Conservation (phyloP, 2,113 vertebrate genomes). For the Prunella fulvescens region DNA sequence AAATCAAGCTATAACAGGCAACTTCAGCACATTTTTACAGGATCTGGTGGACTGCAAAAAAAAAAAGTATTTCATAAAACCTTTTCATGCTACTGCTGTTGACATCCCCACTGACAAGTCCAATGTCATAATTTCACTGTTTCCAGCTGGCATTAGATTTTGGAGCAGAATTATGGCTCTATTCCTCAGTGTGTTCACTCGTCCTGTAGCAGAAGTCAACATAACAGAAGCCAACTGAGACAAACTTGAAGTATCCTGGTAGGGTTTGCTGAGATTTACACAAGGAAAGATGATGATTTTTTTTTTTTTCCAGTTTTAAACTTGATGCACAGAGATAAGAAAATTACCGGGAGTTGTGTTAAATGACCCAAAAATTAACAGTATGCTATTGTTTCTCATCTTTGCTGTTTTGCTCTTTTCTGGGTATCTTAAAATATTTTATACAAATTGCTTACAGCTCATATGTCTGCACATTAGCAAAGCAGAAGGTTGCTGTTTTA, state of each 20-base stretch:
- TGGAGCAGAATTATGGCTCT: constrained; percentile 63
- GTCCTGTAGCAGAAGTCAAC: constrained; percentile 53
- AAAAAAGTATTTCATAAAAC: constrained; percentile 24
- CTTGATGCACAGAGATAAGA: neutral
- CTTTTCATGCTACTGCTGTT: constrained; percentile 37
- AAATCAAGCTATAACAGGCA: neutral
- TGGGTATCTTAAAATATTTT: constrained; percentile 6
- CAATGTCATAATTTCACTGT: constrained; percentile 60
- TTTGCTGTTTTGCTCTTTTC: constrained; percentile 36
- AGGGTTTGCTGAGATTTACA: neutral
- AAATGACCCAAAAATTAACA: constrained; percentile 6
- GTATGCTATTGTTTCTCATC: constrained; percentile 30
- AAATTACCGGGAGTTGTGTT: constrained; percentile 1
- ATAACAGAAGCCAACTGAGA: constrained; percentile 53
- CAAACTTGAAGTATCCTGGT: constrained; percentile 20
- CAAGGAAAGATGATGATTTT: neutral
- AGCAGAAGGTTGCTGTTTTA: constrained; percentile 5
- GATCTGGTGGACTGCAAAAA: constrained; percentile 26
- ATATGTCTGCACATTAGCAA: neutral
- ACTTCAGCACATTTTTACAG: neutral
- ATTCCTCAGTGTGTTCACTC: constrained; percentile 54
- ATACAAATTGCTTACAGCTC: neutral
- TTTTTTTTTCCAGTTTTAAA: neutral
- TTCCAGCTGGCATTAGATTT: constrained; percentile 56
- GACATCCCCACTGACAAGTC: constrained; percentile 52